Evolutionary conservation across 2,888 invertebrate species (phyloP).

Genomic region (Ecliptopera silaceata): DNA sequence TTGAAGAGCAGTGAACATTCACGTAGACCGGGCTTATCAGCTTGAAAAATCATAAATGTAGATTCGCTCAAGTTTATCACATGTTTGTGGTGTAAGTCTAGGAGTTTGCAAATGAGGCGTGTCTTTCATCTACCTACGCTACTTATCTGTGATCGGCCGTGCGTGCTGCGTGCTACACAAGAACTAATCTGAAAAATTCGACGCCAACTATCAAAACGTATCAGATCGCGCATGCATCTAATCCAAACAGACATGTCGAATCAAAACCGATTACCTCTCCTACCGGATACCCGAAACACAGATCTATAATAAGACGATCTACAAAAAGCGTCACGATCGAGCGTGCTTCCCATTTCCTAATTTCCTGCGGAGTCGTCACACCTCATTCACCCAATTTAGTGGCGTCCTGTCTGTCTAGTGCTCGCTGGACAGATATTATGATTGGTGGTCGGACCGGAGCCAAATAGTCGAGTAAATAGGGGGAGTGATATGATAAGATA

Average conservation of each 20-base stretch:
- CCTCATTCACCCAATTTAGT: slow-evolving; percentile 57
- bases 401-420: slow-evolving; percentile 44
- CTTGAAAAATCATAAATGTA: too few relatives aligned
- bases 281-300: slow-evolving; percentile 33
- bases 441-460: slow-evolving; percentile 13
- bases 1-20: too few relatives aligned
- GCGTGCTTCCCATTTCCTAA: slow-evolving; percentile 67
- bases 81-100: too few relatives aligned
- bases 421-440: slow-evolving; percentile 19
- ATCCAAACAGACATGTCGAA: slow-evolving; percentile 27
- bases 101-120: too few relatives aligned
- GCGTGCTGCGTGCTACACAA: too few relatives aligned
- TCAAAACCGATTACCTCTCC: slow-evolving; percentile 23
- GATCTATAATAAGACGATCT: slow-evolving; percentile 41
- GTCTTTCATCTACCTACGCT: too few relatives aligned
- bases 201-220: neutral
- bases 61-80: too few relatives aligned
- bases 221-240: neutral
- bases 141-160: too few relatives aligned
- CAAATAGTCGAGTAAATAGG: slow-evolving; percentile 5
- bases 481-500: slow-evolving; percentile 15
- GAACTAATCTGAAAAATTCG: neutral
- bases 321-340: slow-evolving; percentile 40
- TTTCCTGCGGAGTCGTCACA: slow-evolving; percentile 62
- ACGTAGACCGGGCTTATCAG: too few relatives aligned